phyloP scores from a whole-genome alignment of 35 echinoderm and acorn worm genomes.

The Hemicentrotus pulcherrimus region DNA sequence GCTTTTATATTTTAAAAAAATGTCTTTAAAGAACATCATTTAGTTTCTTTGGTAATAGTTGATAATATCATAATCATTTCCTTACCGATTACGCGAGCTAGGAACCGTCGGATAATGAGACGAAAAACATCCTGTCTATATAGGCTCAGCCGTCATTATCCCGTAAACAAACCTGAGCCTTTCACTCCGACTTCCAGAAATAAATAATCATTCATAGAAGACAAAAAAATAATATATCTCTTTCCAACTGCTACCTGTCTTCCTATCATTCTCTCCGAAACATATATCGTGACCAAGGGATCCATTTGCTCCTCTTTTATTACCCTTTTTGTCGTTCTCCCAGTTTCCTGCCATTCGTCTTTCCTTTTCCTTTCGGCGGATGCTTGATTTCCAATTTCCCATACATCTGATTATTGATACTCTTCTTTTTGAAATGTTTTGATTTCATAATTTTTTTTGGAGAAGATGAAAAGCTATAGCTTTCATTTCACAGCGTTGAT shows the following conservation, averaged over 20 bases:
- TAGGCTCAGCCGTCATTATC: background rate
- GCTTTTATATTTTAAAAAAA: background rate
- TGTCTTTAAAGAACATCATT: background rate
- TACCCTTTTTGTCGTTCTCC: background rate
- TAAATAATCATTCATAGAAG: background rate
- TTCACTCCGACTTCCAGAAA: background rate
- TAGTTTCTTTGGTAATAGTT: background rate
- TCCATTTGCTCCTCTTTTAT: conserved; percentile 26
- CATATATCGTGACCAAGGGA: conserved; percentile 14
- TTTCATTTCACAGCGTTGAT: background rate
- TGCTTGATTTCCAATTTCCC: conserved; percentile 11
- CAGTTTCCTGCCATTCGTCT: conserved; percentile 1
- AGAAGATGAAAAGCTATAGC: background rate
- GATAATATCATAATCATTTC: background rate
- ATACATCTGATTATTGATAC: conserved; percentile 4
- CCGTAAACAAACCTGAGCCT: background rate
- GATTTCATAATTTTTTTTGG: background rate
- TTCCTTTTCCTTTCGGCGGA: conserved; percentile 28
- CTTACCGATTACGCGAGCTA: background rate
- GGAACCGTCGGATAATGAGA: background rate
- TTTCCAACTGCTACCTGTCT: background rate
- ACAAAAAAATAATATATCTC: background rate
- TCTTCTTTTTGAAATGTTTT: background rate
- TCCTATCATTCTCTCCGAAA: background rate
- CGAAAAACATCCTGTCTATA: background rate